Percentiles rank a stretch among this genome's conserved stretches.
Evolutionary conservation across 1,140 invertebrate genomes (phyloP).

Genomic region (Zophobas atratus): DNA sequence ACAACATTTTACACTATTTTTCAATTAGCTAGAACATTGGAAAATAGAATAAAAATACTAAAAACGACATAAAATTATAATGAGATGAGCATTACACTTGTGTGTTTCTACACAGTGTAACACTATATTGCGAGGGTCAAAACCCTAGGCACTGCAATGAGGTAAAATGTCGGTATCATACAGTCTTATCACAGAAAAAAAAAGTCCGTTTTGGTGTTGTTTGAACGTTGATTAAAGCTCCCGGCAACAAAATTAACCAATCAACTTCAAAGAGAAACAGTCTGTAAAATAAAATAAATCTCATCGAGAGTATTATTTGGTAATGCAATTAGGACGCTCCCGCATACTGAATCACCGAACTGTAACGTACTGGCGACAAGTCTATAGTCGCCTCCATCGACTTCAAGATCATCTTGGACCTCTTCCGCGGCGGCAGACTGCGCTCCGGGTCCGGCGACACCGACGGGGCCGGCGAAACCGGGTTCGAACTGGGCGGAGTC

Average conservation of each 20-base stretch:
- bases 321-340: constrained; percentile 74
- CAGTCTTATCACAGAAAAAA: constrained; percentile 68
- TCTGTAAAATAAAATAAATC: constrained; percentile 33
- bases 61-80: constrained; percentile 51
- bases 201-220: constrained; percentile 53
- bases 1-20: constrained; percentile 50
- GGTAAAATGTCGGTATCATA: constrained; percentile 62
- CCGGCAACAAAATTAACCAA: constrained; percentile 45
- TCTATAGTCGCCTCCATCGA: constrained; percentile 73
- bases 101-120: constrained; percentile 20
- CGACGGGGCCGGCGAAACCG: constrained; percentile 75
- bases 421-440: constrained; percentile 82
- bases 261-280: constrained; percentile 28
- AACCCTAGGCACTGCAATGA: constrained; percentile 66
- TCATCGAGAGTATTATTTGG: constrained; percentile 44
- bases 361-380: constrained; percentile 74
- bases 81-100: constrained; percentile 40
- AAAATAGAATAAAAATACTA: constrained; percentile 54
- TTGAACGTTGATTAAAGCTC: constrained; percentile 48
- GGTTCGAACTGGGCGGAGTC: constrained; percentile 78
- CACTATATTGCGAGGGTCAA: constrained; percentile 59
- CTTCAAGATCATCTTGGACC: constrained; percentile 83
- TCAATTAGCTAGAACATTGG: constrained; percentile 47
- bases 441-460: constrained; percentile 75
- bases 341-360: constrained; percentile 87